A percentile compares a stretch with the other conserved stretches of the same genome.
These are phyloP conservation scores for Chrysotoxum bicinctum DNA, from an alignment of 2,888 invertebrate genomes.

Conservation along the genomic window DNA sequence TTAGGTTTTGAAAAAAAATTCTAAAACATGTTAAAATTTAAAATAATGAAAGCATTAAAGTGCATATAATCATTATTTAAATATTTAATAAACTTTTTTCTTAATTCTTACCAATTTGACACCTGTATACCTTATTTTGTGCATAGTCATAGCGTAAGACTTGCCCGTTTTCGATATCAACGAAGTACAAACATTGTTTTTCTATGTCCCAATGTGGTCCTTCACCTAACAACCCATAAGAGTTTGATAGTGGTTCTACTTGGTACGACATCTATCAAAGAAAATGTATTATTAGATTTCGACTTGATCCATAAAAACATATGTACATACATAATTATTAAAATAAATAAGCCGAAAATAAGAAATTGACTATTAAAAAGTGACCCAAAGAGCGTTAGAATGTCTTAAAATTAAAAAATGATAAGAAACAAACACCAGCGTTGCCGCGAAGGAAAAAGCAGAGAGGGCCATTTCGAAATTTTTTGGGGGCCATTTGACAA, in stretches of 20 bases:
- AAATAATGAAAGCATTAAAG: too few species aligned
- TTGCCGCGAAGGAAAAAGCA: too few species aligned
- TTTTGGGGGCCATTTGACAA: too few species aligned
- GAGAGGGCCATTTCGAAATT: too few species aligned
- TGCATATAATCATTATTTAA: too few species aligned
- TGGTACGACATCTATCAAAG: constrained; percentile 79
- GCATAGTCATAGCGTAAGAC: constrained; percentile 79
- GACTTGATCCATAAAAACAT: background rate
- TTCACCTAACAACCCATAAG: constrained; percentile 84
- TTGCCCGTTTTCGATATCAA: constrained; percentile 83
- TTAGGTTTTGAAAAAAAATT: constrained; percentile 5
- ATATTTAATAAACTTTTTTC: background rate
- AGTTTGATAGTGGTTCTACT: constrained; percentile 79
- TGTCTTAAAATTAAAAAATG: too few species aligned
- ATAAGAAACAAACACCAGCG: too few species aligned
- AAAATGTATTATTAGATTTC: background rate
- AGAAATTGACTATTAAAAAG: too few species aligned
- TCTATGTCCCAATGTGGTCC: constrained; percentile 88
- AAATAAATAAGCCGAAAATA: background rate
- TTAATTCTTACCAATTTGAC: constrained; percentile 81
- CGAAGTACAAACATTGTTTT: constrained; percentile 85
- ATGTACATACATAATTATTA: too few species aligned
- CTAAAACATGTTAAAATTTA: too few species aligned
- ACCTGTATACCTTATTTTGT: constrained; percentile 82
- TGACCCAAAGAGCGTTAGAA: too few species aligned